A percentile compares a stretch with the other conserved stretches of the same genome.
These are phyloP conservation scores for Typhlichthys eigenmanni DNA, from an alignment of 2,797 vertebrate genomes.

Conservation along the genomic window DNA sequence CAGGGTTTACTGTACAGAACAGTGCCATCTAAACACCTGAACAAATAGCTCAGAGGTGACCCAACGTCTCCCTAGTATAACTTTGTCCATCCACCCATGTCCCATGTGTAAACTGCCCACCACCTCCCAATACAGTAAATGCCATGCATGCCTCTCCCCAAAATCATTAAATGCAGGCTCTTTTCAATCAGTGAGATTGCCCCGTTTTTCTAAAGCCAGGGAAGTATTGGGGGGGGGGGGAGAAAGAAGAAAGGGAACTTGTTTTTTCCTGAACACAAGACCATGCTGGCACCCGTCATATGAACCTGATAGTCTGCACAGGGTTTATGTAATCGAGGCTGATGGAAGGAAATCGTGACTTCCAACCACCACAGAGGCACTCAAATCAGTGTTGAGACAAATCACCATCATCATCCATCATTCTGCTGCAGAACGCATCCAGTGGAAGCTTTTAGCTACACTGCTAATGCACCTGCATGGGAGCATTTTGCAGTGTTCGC, in stretches of 20 bases:
- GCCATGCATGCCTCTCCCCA: conserved; percentile 36
- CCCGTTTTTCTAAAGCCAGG: conserved; percentile 55
- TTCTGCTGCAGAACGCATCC: conserved; percentile 2
- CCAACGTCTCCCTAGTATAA: conserved; percentile 32
- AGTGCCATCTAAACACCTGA: conserved; percentile 44
- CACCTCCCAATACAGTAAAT: conserved; percentile 40
- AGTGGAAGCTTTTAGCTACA: neutral
- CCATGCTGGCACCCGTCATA: conserved; percentile 13
- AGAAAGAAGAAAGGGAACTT: conserved; percentile 34
- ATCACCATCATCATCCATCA: conserved; percentile 32
- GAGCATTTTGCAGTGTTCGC: conserved; percentile 21
- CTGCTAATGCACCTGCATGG: neutral
- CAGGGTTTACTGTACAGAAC: conserved; percentile 31
- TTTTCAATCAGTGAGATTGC: conserved; percentile 75
- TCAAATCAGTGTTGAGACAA: conserved; percentile 32
- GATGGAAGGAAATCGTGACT: conserved; percentile 36
- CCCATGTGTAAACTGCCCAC: conserved; percentile 55
- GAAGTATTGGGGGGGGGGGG: conserved; percentile 34
- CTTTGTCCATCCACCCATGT: conserved; percentile 46
- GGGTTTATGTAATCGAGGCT: conserved; percentile 55
- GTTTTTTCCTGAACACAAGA: conserved; percentile 31
- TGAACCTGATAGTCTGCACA: conserved; percentile 28
- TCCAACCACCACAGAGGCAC: conserved; percentile 26
- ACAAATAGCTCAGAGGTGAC: conserved; percentile 48
- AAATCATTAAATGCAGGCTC: conserved; percentile 67